A percentile compares a stretch with the other conserved stretches of the same genome.
Conservation (phyloP, 2,797 vertebrate species). For the Neosilurus hyrtlii region DNA sequence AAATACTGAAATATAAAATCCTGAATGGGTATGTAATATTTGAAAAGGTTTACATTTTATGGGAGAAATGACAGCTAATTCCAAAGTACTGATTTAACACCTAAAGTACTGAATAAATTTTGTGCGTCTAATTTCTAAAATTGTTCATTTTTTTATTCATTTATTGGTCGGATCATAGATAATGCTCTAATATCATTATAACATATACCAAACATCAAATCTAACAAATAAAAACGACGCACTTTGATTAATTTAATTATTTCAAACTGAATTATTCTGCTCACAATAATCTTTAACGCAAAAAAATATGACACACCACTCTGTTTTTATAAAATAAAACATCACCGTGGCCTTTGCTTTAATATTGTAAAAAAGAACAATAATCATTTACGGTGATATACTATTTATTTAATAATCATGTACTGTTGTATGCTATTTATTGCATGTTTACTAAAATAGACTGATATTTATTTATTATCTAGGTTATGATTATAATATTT, state of each 20-base stretch:
- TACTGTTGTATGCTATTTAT: too few species aligned
- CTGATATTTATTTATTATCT: too few species aligned
- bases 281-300: background rate
- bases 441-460: too few species aligned
- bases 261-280: background rate
- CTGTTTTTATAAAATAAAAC: background rate
- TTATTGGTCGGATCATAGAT: background rate
- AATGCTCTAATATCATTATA: background rate
- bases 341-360: background rate
- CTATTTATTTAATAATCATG: too few species aligned
- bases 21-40: background rate
- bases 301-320: background rate
- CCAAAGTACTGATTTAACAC: background rate
- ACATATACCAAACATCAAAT: too few species aligned
- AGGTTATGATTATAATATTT: too few species aligned
- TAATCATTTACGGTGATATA: too few species aligned
- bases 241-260: background rate
- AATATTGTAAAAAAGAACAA: background rate
- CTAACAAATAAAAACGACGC: background rate
- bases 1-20: background rate
- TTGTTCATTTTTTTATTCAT: background rate
- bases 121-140: background rate
- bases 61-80: background rate
- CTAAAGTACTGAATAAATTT: background rate
- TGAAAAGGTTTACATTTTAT: background rate